Conservation (phyloP, 2,113 vertebrate genomes). For the Damaliscus lunatus region DNA sequence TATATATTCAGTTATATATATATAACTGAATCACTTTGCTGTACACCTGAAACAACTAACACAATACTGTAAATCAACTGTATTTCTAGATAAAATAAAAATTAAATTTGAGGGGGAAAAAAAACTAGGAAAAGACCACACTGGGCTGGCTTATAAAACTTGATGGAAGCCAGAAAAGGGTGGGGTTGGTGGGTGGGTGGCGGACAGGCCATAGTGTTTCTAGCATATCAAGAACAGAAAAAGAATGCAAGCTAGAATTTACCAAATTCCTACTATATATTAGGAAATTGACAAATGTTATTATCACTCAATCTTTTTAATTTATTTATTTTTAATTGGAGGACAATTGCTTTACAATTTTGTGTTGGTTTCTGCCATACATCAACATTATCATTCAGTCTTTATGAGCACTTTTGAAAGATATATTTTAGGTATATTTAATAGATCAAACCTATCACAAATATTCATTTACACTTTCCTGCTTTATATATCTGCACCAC, state of each 20-base stretch:
- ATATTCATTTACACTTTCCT: not conserved
- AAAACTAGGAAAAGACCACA: not conserved
- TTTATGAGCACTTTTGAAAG: not conserved
- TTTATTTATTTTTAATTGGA: not conserved
- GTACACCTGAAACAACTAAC: not conserved
- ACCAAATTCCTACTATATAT: not conserved
- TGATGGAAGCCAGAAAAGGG: not conserved
- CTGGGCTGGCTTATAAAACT: not conserved
- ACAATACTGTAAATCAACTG: not conserved
- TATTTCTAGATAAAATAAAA: not conserved
- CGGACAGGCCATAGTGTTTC: not conserved
- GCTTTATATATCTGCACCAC: not conserved
- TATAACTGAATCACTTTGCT: not conserved
- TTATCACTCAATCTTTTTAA: not conserved
- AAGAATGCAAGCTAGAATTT: not conserved
- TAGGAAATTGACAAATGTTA: not conserved
- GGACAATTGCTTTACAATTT: not conserved
- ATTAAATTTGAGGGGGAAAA: not conserved
- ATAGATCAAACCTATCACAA: not conserved
- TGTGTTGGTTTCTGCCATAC: not conserved
- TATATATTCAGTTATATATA: not conserved
- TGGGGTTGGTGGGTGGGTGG: rapidly evolving
- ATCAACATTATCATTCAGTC: not conserved
- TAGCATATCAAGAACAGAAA: not conserved
- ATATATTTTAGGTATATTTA: not conserved